Evolutionary conservation across 2,797 vertebrate species (phyloP).

Genomic region (Microchirus variegatus): DNA sequence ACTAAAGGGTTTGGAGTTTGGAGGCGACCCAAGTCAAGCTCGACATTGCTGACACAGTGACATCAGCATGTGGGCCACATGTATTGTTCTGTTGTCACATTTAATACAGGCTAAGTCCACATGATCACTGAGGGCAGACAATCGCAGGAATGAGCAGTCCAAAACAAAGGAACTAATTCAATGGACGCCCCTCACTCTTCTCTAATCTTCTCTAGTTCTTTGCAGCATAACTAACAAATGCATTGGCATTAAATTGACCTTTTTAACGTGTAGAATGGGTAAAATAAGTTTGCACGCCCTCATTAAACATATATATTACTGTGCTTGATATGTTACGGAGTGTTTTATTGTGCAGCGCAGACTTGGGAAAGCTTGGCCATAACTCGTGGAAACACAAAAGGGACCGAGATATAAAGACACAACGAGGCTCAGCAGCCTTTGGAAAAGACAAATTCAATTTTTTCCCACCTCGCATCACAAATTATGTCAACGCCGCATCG

Average conservation of each 20-base stretch:
- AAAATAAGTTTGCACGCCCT: neutral
- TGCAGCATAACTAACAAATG: conserved; percentile 20
- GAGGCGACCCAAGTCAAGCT: conserved; percentile 4
- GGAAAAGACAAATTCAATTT: conserved; percentile 52
- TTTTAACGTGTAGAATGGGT: too few species aligned
- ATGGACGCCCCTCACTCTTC: conserved; percentile 45
- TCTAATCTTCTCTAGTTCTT: conserved; percentile 58
- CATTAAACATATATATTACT: conserved; percentile 1
- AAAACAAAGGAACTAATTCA: conserved; percentile 63
- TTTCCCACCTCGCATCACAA: conserved; percentile 38
- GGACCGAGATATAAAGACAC: conserved; percentile 55
- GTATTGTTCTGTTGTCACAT: conserved; percentile 75
- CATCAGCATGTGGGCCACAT: conserved; percentile 30
- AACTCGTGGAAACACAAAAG: conserved; percentile 56
- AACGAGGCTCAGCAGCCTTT: conserved; percentile 29
- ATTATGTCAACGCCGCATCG: conserved; percentile 57
- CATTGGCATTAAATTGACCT: neutral
- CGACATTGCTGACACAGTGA: conserved; percentile 20
- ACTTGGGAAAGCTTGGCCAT: conserved; percentile 41
- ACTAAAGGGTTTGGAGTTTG: neutral
- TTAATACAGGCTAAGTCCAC: conserved; percentile 52
- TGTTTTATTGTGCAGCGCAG: conserved; percentile 34
- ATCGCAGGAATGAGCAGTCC: conserved; percentile 51
- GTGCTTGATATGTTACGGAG: conserved; percentile 1
- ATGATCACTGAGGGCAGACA: conserved; percentile 55